A percentile compares a stretch with the other conserved stretches of the same genome.
Conservation (phyloP, 30 jellyfish, hydroid and myxozoan genomes). For the Turritopsis dohrnii region DNA sequence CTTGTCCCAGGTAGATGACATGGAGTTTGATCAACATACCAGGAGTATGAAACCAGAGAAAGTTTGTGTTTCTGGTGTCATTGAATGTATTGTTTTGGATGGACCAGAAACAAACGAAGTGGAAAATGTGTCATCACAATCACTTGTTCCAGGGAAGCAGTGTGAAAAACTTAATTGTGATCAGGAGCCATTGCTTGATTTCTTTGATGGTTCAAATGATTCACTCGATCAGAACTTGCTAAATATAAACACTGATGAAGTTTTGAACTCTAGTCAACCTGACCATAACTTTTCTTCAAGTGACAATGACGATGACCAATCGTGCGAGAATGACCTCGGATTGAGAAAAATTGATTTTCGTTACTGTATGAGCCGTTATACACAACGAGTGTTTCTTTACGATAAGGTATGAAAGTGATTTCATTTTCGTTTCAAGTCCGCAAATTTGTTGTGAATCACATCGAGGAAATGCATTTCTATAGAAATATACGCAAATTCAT, state of each 20-base stretch:
- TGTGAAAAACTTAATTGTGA: neutral
- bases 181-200: neutral
- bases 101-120: neutral
- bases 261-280: neutral
- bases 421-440: neutral
- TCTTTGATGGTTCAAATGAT: neutral
- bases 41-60: neutral
- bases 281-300: neutral
- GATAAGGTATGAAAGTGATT: conserved; percentile 20
- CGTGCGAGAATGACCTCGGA: neutral
- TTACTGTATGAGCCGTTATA: conserved; percentile 23
- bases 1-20: neutral
- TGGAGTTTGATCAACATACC: neutral
- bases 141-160: neutral
- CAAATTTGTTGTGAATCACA: no score
- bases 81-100: neutral
- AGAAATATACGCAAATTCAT: no score
- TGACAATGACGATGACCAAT: neutral
- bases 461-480: no score
- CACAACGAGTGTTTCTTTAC: conserved; percentile 26
- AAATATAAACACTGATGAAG: neutral
- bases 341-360: conserved; percentile 6
- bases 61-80: neutral
- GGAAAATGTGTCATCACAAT: neutral
- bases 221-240: neutral